Evolutionary conservation across 2,113 vertebrate species (phyloP), one percentile per base, ranked within the genome.

Genomic region (Phasianus colchicus): DNA sequence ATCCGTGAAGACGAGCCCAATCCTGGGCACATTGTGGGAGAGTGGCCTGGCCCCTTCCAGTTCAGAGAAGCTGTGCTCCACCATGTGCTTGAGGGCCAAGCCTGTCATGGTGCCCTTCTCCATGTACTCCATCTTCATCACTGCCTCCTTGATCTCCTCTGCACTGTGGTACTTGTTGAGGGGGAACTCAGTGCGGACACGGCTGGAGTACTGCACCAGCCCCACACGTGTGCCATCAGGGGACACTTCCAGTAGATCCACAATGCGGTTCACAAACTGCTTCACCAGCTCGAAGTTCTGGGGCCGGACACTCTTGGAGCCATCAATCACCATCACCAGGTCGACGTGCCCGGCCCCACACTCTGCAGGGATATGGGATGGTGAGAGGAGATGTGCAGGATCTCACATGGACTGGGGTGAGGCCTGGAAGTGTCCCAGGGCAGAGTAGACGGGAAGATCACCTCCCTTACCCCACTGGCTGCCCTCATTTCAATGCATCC

Each of bases 91-190:
- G 70, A 99, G 98, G 7, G 99, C 98, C 92, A 99, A 97, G 11
- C 99, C 99, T 0, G 99, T 99, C 99, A 99, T 99, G 36, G 99
- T 99, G 3, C 99, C 99, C n/a, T 99, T 99, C 97, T 99, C 99
- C 99, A 99, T 99, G 97, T 99, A 99, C 22, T 99, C 98, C 63
- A 99, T 97, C 11, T 98, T 98, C 98, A 98, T 98, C 45, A 99
- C 99, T 0, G 99, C 99, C 75, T 97, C 98, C 96, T 99, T 99
- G 97, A 99, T 98, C 92, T 99, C 99, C 0, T 98, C 98, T 0
- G 98, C 98, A 0, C 97, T 98, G 92, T 98, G 98, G 85, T 99
- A 99, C 96, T 98, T 98, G 95, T 98, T 98, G 92, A 99, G 98
- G 4, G 99, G 98, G 95, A 99, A 99, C 98, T 99, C 99, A 0